Conservation (phyloP, 2,888 invertebrate species). For the Eupithecia insigniata region DNA sequence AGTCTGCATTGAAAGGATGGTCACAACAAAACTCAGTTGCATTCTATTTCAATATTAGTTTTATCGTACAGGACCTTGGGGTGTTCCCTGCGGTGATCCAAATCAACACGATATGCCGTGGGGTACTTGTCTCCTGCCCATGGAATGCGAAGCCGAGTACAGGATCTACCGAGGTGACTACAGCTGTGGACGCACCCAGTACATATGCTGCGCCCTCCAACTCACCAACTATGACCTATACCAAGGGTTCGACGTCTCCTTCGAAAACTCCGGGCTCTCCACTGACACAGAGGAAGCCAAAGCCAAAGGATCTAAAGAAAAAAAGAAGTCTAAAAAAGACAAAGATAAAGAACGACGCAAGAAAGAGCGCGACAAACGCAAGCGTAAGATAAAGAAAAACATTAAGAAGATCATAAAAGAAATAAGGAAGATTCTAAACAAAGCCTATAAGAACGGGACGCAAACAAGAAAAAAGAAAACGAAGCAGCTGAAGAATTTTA, state of each 20-base stretch:
- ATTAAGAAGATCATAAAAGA: slow-evolving; percentile 64
- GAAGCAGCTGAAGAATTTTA: slow-evolving; percentile 67
- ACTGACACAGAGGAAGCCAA: slow-evolving; percentile 64
- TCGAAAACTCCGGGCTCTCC: slow-evolving; percentile 59
- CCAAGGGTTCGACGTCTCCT: slow-evolving; percentile 70
- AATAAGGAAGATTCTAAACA: slow-evolving; percentile 64
- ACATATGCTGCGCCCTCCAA: slow-evolving; percentile 68
- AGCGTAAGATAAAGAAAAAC: slow-evolving; percentile 61
- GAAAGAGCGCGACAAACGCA: slow-evolving; percentile 55
- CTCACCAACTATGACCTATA: slow-evolving; percentile 71
- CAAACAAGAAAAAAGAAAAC: slow-evolving; percentile 63
- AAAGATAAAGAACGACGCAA: slow-evolving; percentile 50
- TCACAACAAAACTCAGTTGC: not conserved
- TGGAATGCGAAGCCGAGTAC: slow-evolving; percentile 71
- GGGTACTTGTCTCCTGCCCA: slow-evolving; percentile 69
- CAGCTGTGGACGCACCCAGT: slow-evolving; percentile 68
- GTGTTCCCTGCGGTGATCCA: slow-evolving; percentile 74
- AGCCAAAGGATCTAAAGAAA: slow-evolving; percentile 49
- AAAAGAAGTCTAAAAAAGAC: slow-evolving; percentile 37
- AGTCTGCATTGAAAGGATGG: not conserved
- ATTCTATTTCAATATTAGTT: not conserved
- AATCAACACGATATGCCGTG: slow-evolving; percentile 75
- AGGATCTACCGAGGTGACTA: slow-evolving; percentile 72
- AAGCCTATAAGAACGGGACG: slow-evolving; percentile 64
- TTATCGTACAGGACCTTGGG: slow-evolving; percentile 70